Evolutionary conservation across 2,113 vertebrate species (phyloP).

Genomic region (Genyomyrus donnyi): DNA sequence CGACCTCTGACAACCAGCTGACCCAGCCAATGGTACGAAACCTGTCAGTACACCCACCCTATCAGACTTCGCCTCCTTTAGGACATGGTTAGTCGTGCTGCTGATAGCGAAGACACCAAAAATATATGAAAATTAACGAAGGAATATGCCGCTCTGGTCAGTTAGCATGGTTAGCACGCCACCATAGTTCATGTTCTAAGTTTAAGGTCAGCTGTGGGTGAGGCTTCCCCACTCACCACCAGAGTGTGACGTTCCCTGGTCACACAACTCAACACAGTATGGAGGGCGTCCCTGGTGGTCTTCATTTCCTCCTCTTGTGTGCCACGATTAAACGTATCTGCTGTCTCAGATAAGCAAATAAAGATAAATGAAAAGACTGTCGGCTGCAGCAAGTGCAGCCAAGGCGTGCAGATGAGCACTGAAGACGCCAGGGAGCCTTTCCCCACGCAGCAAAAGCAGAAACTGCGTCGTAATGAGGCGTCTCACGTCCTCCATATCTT

Average conservation of each 20-base stretch:
- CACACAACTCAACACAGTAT: not conserved
- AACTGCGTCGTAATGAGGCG: not conserved
- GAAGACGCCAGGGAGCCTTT: not conserved
- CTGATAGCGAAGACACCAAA: not conserved
- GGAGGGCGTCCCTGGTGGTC: not conserved
- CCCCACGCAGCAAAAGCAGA: not conserved
- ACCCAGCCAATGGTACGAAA: slow-evolving; percentile 44
- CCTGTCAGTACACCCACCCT: not conserved
- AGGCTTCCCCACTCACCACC: not conserved
- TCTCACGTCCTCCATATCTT: not conserved
- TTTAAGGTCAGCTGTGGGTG: not conserved
- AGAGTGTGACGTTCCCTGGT: not conserved
- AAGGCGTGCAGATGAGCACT: not conserved
- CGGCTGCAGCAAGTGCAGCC: not conserved
- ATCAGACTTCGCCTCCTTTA: not conserved
- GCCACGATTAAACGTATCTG: not conserved
- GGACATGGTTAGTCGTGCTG: not conserved
- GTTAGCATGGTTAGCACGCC: not conserved
- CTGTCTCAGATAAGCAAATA: not conserved
- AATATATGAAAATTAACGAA: not conserved
- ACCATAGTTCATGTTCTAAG: not conserved
- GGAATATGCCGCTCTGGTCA: not conserved
- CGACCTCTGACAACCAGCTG: slow-evolving; percentile 34
- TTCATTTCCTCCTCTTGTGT: not conserved
- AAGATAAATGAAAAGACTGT: not conserved